Evolutionary conservation across 2,797 vertebrate species (phyloP).

Genomic region (Megaceryle alcyon): DNA sequence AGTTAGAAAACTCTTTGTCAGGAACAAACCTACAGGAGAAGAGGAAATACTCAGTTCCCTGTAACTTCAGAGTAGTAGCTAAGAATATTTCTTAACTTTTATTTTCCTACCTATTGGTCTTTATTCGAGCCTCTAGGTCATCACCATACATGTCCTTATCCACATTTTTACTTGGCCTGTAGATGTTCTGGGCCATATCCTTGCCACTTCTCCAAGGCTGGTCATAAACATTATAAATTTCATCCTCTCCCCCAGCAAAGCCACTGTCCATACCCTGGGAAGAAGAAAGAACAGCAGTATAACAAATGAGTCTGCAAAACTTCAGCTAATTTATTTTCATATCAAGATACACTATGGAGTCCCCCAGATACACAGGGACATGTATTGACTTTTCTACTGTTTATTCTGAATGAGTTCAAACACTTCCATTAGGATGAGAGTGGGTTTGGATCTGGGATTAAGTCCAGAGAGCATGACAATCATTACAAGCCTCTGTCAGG

Average conservation of each 20-base stretch:
- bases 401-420: not conserved
- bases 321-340: not conserved
- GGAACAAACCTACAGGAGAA: slow-evolving; percentile 85
- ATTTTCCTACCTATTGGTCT: slow-evolving; percentile 85
- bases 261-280: slow-evolving; percentile 95
- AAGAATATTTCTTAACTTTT: not conserved
- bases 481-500: not conserved
- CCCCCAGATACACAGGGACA: not conserved
- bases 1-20: slow-evolving; percentile 93
- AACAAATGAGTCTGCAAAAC: not conserved
- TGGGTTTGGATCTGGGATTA: not conserved
- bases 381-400: not conserved
- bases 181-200: slow-evolving; percentile 96
- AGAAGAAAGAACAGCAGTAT: not conserved
- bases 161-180: slow-evolving; percentile 92
- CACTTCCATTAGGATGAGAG: not conserved
- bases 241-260: slow-evolving; percentile 95
- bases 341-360: not conserved
- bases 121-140: slow-evolving; percentile 91
- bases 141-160: slow-evolving; percentile 92
- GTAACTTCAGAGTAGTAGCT: not conserved
- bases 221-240: slow-evolving; percentile 94
- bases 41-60: not conserved
- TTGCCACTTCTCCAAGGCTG: slow-evolving; percentile 91
- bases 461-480: not conserved